Base-by-base conservation (phyloP, 2,113 vertebrate species). In the Nanorana parkeri region DNA sequence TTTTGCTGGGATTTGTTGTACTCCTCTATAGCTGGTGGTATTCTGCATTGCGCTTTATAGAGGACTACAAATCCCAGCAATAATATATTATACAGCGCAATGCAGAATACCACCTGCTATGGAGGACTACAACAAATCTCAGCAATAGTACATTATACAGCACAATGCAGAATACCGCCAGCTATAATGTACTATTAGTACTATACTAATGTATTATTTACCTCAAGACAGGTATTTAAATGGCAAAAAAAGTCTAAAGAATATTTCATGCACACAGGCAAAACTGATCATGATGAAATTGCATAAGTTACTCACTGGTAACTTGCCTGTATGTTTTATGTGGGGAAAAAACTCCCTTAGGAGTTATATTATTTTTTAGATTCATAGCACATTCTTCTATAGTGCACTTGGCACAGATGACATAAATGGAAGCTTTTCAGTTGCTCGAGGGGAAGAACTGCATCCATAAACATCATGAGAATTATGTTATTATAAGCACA, bases 181-280 rank as follows among this genome's bases (percentile, higher is more conserved):
- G n/a, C n/a, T n/a, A n/a, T n/a, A n/a, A n/a, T n/a, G n/a, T n/a
- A n/a, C n/a, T n/a, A n/a, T n/a, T n/a, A n/a, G n/a, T n/a, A n/a
- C n/a, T n/a, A n/a, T n/a, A n/a, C n/a, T n/a, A 6, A 64, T 58
- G 67, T 41, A 36, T 16, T 60, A 61, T 61, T 69, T 61, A 26
- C 78, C 78, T 80, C 55, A 19, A 32, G 78, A 29, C 55, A 69
- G 55, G 21, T 17, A 61, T 61, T 61, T 60, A 29, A 28, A 51
- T 47, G 55, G 51, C 28, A 36, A n/a, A 60, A 3, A 23, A 21
- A 51, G 66, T 41, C 60, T 69, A 69, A 58, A 68, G 29, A 58
- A 69, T 69, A 69, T 69, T 80, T 80, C 17, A 69, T 32, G 36
- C 78, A 61, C n/a, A 68, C 41, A 47, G n/a, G 78, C 54, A 69